These are phyloP conservation scores for Syrrhaptes paradoxus DNA, from an alignment of 2,113 vertebrate species.

Conservation along the genomic window DNA sequence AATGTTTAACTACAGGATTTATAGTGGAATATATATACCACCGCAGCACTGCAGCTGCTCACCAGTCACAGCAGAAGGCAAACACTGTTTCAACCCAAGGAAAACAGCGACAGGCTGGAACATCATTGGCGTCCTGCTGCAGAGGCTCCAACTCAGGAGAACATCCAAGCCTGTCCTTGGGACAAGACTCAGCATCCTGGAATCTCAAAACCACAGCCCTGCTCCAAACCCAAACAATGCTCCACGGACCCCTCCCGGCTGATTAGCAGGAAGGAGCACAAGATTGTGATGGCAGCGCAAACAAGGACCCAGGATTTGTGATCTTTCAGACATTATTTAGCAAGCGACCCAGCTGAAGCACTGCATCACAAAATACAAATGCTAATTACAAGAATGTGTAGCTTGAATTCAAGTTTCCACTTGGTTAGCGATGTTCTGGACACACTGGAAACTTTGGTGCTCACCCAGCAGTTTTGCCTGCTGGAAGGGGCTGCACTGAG, in stretches of 20 bases:
- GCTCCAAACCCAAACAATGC: slow-evolving; percentile 46
- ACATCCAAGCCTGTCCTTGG: slow-evolving; percentile 15
- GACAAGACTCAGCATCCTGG: slow-evolving; percentile 16
- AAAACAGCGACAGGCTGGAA: neutral
- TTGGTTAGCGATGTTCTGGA: neutral
- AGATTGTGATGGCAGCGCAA: neutral
- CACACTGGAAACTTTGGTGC: neutral
- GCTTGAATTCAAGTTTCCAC: slow-evolving; percentile 7
- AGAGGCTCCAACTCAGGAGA: neutral
- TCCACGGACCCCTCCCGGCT: neutral
- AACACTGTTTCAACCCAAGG: neutral
- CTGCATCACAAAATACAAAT: neutral
- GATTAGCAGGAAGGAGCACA: neutral
- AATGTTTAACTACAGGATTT: slow-evolving; percentile 19
- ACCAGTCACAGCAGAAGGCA: neutral
- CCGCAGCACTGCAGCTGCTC: neutral
- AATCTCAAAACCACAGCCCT: slow-evolving; percentile 57
- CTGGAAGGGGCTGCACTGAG: neutral
- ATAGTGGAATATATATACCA: neutral
- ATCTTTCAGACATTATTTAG: neutral
- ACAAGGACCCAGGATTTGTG: neutral
- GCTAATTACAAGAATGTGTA: neutral
- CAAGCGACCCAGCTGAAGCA: neutral
- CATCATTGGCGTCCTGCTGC: neutral
- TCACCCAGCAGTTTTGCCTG: neutral